phyloP scores from a whole-genome alignment of 1,140 invertebrate species.

The Gonioctena quinquepunctata region DNA sequence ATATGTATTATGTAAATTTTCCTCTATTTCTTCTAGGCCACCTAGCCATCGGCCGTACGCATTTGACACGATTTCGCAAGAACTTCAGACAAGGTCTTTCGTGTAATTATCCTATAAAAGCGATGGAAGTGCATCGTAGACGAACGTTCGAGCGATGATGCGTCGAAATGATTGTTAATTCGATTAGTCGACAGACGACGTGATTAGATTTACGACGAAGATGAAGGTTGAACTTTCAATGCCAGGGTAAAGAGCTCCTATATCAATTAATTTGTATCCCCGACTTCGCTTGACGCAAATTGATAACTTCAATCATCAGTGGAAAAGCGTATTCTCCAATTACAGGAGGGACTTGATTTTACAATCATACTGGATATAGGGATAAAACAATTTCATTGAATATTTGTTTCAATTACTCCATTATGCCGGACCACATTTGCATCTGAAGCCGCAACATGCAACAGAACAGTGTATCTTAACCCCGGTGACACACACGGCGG shows the following conservation, averaged over 20 bases:
- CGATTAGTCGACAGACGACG: not conserved
- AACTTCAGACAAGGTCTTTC: not conserved
- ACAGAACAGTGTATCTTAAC: too few relatives aligned
- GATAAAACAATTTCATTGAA: too few relatives aligned
- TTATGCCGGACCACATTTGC: too few relatives aligned
- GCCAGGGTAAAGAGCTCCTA: not conserved
- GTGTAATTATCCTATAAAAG: not conserved
- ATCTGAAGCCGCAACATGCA: not conserved
- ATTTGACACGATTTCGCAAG: not conserved
- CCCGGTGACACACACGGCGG: too few relatives aligned
- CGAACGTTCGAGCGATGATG: not conserved
- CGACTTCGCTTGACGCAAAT: not conserved
- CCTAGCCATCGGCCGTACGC: not conserved
- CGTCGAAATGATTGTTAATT: not conserved
- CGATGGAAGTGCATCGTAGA: not conserved
- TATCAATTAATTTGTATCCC: not conserved
- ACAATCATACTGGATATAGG: too few relatives aligned
- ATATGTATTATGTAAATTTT: not conserved
- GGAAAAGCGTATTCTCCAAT: not conserved
- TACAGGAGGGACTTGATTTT: not conserved
- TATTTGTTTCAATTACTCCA: too few relatives aligned
- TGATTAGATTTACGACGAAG: not conserved
- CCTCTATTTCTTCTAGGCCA: not conserved
- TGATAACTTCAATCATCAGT: not conserved
- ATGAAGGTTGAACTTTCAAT: not conserved